Percentiles rank a stretch among this genome's conserved stretches.
Evolutionary conservation across 2,888 invertebrate species (phyloP).

Genomic region (Monoplex corrugatus): DNA sequence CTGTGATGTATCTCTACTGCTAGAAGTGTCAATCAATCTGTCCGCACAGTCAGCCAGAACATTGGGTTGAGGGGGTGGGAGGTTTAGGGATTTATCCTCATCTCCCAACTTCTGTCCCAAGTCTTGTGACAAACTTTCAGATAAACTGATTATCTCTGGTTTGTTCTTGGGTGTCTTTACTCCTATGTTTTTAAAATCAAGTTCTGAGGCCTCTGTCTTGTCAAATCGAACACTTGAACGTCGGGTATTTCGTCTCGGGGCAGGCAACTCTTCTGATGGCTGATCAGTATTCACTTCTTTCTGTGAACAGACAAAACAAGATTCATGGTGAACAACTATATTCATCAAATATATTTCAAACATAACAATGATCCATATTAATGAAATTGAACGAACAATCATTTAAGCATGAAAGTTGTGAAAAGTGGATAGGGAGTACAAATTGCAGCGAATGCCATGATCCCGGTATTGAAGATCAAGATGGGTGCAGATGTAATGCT

Average conservation of each 20-base stretch:
- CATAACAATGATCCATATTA: no score
- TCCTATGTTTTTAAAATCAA: neutral
- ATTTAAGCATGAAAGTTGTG: neutral
- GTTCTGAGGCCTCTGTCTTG: neutral
- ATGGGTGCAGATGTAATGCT: no score
- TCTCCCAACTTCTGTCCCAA: neutral
- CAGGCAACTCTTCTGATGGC: neutral
- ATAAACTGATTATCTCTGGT: neutral
- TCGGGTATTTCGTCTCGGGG: conserved; percentile 29
- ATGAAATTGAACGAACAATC: no score
- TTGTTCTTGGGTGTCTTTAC: neutral
- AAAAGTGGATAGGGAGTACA: neutral
- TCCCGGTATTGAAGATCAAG: no score
- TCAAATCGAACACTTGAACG: conserved; percentile 43
- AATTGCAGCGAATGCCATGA: no score
- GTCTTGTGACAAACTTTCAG: neutral
- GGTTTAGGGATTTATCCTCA: neutral
- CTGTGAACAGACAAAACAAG: conserved; percentile 8
- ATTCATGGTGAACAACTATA: neutral
- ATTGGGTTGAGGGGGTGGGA: conserved; percentile 49
- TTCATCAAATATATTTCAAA: neutral
- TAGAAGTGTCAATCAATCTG: conserved; percentile 42
- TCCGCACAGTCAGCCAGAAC: conserved; percentile 38
- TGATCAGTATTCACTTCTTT: neutral
- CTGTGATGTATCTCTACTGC: conserved; percentile 42